Base-by-base conservation (phyloP, 2,888 invertebrate species). In the Pandemis cinnamomeana region DNA sequence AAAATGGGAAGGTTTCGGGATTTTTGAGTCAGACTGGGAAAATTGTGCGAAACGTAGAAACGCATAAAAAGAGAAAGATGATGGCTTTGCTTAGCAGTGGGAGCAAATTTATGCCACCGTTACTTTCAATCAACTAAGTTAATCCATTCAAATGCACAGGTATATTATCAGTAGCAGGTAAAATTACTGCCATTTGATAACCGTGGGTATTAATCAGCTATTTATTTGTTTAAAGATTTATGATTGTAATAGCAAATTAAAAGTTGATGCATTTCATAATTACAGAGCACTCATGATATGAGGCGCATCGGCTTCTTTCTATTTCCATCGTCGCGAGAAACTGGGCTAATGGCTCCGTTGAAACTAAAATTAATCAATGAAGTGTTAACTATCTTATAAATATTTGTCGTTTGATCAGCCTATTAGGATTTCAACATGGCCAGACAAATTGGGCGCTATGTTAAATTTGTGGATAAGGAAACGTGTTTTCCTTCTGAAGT, bases 321-420 rank as follows among this genome's bases (percentile, higher is more conserved):
- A 67, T 67, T 70, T 66, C 44, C 51, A 55, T 13, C 46, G 13
- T 13, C 13, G 44, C n/a, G 36, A 41, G 63, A 48, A 73, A 73
- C 61, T 64, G 13, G 64, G 66, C 66, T 74, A 74, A 74, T 71
- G 70, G 51, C 44, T 41, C 41, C 71, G 70, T 74, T 74, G 66
- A 74, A 71, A 71, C 70, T 61, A 76, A 77, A 78, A 80, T 76
- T 81, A 77, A 76, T 72, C 76, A 77, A 71, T 62, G 67, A 71
- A 51, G 71, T 71, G 76, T 69, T 71, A 75, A 76, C 71, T 66
- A 66, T 67, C 48, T 67, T 67, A 61, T 44, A 60, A 68, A 61
- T 41, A 58, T 76, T 48, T 71, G 42, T 74, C 63, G 66, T 67
- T 70, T 74, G 67, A 71, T 66, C 58, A 41, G 20, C 75, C 46